Percentiles rank a stretch among this genome's conserved stretches.
Evolutionary conservation across 2,888 invertebrate genomes (phyloP).

Genomic region (Rutpela maculata): DNA sequence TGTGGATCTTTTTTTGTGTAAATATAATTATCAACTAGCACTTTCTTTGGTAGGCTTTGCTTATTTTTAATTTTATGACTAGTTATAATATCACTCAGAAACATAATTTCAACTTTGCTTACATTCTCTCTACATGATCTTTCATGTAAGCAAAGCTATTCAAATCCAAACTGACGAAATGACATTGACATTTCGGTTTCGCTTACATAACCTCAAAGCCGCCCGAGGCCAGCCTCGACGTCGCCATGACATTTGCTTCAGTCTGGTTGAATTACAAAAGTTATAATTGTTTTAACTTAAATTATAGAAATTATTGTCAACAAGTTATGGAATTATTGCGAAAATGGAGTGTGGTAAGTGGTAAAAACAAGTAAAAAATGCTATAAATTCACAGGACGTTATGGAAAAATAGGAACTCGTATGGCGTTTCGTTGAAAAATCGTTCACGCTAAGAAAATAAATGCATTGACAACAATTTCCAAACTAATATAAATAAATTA

Average conservation of each 20-base stretch:
- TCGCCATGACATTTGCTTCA: conserved; percentile 25
- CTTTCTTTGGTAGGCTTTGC: conserved; percentile 71
- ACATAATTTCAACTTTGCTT: conserved; percentile 52
- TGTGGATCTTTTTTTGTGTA: conserved; percentile 53
- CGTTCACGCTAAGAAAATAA: conserved; percentile 39
- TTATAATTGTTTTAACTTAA: conserved; percentile 30
- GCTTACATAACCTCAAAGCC: conserved; percentile 3
- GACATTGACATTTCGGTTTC: conserved; percentile 3
- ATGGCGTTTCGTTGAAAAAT: conserved; percentile 43
- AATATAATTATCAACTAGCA: conserved; percentile 65
- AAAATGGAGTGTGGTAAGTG: conserved; percentile 45
- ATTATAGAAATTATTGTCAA: conserved; percentile 59
- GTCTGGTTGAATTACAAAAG: conserved; percentile 39
- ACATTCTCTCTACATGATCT: conserved; percentile 37
- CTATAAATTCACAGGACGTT: conserved; percentile 36
- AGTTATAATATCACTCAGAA: conserved; percentile 71
- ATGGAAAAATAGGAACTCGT: conserved; percentile 53
- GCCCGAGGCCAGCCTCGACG: neutral
- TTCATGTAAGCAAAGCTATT: conserved; percentile 22
- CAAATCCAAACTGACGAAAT: conserved; percentile 13
- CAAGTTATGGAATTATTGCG: conserved; percentile 47
- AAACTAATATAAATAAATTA: conserved; percentile 53
- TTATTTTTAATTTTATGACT: conserved; percentile 67
- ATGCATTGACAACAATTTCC: conserved; percentile 60
- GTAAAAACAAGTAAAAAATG: conserved; percentile 32